Conservation (phyloP, 2,888 invertebrate genomes). For the Vannuccia rotundouncinata region DNA sequence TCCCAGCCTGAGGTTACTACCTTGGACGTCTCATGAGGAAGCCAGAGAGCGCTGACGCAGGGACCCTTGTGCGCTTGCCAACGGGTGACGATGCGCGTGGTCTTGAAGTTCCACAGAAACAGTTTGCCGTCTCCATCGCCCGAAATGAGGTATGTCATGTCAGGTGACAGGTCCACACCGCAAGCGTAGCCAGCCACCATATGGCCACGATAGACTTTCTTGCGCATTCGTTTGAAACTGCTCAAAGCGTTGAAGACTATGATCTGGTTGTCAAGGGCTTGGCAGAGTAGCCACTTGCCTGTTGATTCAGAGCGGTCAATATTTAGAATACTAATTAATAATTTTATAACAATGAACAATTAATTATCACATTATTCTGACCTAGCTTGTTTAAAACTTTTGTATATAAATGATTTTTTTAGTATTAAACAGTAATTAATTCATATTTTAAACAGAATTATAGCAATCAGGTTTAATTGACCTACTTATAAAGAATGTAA, state of each 20-base stretch:
- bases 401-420: too few relatives aligned
- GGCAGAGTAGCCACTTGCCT: constrained; percentile 95
- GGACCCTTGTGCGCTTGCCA: constrained; percentile 99
- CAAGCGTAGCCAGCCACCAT: constrained; percentile 99
- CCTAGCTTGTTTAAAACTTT: too few relatives aligned
- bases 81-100: constrained; percentile 91
- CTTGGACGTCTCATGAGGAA: constrained; percentile 95
- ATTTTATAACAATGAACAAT: too few relatives aligned
- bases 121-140: constrained; percentile 98
- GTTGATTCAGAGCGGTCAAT: constrained; percentile 43
- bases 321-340: neutral
- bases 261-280: constrained; percentile 97
- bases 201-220: constrained; percentile 93
- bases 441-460: too few relatives aligned
- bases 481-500: too few relatives aligned
- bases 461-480: too few relatives aligned
- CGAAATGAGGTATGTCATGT: constrained; percentile 71
- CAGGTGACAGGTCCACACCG: constrained; percentile 76
- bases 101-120: constrained; percentile 99
- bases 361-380: too few relatives aligned
- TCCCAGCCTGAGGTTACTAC: constrained; percentile 99
- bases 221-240: constrained; percentile 91
- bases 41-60: constrained; percentile 88
- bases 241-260: constrained; percentile 94
- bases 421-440: too few relatives aligned